Evolutionary conservation across 2,888 invertebrate genomes (phyloP).

Genomic region (Chironomus tentans): DNA sequence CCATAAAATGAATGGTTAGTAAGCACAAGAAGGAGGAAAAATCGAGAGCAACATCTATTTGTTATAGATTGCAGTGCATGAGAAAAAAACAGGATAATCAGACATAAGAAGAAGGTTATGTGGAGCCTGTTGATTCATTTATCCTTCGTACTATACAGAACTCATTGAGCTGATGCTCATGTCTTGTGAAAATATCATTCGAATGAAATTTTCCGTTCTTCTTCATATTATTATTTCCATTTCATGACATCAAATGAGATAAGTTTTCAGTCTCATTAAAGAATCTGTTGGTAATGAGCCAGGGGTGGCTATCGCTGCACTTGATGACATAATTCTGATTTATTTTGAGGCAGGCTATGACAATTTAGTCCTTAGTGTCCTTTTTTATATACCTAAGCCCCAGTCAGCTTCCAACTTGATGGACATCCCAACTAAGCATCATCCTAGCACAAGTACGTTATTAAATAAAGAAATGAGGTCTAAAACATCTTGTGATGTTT

Average conservation of each 20-base stretch:
- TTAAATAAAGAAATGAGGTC: background rate
- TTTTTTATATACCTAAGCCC: too few relatives aligned
- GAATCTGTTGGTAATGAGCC: background rate
- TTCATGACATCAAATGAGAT: background rate
- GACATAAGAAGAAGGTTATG: background rate
- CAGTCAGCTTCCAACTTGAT: background rate
- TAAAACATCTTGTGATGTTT: background rate
- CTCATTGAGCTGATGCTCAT: background rate
- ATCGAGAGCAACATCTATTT: too few relatives aligned
- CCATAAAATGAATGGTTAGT: background rate
- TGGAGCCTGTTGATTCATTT: conserved; percentile 4
- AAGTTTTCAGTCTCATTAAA: background rate
- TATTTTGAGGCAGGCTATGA: too few relatives aligned
- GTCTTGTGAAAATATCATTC: background rate
- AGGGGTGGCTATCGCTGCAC: too few relatives aligned
- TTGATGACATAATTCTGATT: too few relatives aligned
- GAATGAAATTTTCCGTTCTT: too few relatives aligned
- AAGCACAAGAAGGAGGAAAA: too few relatives aligned
- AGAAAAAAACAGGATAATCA: background rate
- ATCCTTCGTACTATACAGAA: background rate
- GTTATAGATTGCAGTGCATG: too few relatives aligned
- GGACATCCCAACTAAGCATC: background rate
- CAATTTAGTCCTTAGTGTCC: too few relatives aligned
- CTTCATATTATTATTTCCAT: background rate
- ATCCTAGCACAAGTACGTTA: background rate